Evolutionary conservation across 1,140 invertebrate genomes (phyloP).

Genomic region (Lutraria rhynchaena): DNA sequence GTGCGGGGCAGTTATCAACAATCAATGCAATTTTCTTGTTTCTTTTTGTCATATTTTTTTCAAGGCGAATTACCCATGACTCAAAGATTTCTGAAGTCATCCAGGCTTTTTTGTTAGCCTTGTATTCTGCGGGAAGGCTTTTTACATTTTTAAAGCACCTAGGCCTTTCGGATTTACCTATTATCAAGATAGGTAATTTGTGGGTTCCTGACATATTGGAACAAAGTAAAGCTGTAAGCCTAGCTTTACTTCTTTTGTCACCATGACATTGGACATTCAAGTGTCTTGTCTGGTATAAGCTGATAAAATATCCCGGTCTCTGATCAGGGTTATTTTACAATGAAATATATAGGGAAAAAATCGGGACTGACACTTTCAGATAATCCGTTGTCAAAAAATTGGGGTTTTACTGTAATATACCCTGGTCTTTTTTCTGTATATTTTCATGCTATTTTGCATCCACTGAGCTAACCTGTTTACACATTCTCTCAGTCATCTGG

Average conservation of each 20-base stretch:
- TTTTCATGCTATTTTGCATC: too few species aligned
- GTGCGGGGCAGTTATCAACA: too few species aligned
- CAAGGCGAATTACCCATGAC: background rate
- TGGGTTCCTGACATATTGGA: conserved; percentile 81
- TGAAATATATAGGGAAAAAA: too few species aligned
- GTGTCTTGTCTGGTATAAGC: conserved; percentile 54
- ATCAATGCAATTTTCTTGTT: conserved; percentile 2
- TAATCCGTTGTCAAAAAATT: too few species aligned
- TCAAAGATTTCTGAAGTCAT: conserved; percentile 30
- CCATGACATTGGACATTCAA: conserved; percentile 48
- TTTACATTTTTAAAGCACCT: conserved; percentile 81
- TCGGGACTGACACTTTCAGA: too few species aligned
- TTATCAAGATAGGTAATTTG: conserved; percentile 82
- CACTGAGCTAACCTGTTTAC: too few species aligned
- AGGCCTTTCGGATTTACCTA: conserved; percentile 83
- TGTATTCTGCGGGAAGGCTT: conserved; percentile 2
- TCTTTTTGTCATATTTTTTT: conserved; percentile 10
- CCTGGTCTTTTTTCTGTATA: too few species aligned
- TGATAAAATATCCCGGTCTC: conserved; percentile 64
- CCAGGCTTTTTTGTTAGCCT: conserved; percentile 2
- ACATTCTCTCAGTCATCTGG: too few species aligned
- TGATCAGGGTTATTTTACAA: too few species aligned
- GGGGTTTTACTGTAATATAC: too few species aligned
- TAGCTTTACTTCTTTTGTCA: conserved; percentile 81
- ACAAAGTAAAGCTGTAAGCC: conserved; percentile 81